These are phyloP conservation scores for Habrosyne pyritoides DNA, from an alignment of 2,888 invertebrate genomes.

Conservation along the genomic window DNA sequence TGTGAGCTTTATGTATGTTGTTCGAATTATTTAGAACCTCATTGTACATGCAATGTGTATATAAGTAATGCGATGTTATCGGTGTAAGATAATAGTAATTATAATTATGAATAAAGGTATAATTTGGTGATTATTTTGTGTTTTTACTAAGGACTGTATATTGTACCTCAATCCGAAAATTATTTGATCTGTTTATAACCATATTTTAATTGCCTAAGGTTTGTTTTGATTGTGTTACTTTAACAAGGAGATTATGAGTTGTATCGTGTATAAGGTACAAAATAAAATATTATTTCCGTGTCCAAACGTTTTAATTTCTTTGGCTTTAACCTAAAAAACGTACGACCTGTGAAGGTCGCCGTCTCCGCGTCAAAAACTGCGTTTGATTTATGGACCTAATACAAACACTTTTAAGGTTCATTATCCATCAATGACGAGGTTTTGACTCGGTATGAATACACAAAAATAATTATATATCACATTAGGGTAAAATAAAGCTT, in stretches of 20 bases:
- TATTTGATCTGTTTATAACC: too few relatives aligned
- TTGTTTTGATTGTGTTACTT: too few relatives aligned
- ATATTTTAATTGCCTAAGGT: too few relatives aligned
- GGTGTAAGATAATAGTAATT: not conserved
- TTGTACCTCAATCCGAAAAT: too few relatives aligned
- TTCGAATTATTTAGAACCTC: not conserved
- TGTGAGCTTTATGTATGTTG: not conserved
- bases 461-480: conserved; percentile 6
- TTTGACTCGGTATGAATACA: conserved; percentile 5
- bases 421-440: not conserved
- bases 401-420: not conserved
- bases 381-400: not conserved
- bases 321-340: conserved; percentile 48
- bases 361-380: conserved; percentile 4
- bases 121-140: not conserved
- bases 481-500: conserved; percentile 7
- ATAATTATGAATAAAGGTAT: conserved; percentile 1
- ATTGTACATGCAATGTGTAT: not conserved
- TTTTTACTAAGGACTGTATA: not conserved
- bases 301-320: conserved; percentile 68
- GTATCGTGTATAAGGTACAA: not conserved
- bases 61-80: not conserved
- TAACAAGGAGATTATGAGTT: not conserved
- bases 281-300: conserved; percentile 36
- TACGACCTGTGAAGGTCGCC: not conserved